These are phyloP conservation scores for Synanceia verrucosa DNA, from an alignment of 2,797 vertebrate species.

Conservation along the genomic window DNA sequence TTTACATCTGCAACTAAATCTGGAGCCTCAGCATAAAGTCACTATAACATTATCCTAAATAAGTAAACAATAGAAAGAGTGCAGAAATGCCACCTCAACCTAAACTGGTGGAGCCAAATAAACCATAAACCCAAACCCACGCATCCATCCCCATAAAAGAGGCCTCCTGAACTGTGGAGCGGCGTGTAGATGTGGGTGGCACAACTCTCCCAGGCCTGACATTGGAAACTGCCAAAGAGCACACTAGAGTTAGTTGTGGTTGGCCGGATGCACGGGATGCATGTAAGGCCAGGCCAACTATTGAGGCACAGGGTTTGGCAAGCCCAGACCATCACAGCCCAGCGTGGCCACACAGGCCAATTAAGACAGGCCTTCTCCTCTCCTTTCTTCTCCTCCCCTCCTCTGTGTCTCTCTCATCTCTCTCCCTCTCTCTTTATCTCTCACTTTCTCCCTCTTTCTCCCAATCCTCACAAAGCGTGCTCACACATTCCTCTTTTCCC, in stretches of 20 bases:
- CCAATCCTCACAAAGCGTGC: slow-evolving; percentile 77
- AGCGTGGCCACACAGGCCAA: slow-evolving; percentile 80
- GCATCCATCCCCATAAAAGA: slow-evolving; percentile 64
- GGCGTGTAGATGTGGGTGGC: slow-evolving; percentile 78
- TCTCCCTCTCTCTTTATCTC: slow-evolving; percentile 66
- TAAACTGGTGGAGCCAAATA: slow-evolving; percentile 52
- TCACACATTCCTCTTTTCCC: slow-evolving; percentile 81
- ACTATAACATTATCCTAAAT: slow-evolving; percentile 38
- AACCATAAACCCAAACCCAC: slow-evolving; percentile 50
- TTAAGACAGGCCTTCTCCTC: slow-evolving; percentile 74
- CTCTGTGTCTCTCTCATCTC: slow-evolving; percentile 72
- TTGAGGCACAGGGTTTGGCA: slow-evolving; percentile 83
- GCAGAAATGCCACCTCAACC: slow-evolving; percentile 45
- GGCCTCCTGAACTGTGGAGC: slow-evolving; percentile 70
- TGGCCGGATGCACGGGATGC: slow-evolving; percentile 85
- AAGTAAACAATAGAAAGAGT: slow-evolving; percentile 51
- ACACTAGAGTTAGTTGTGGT: slow-evolving; percentile 85
- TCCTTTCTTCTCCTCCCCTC: slow-evolving; percentile 70
- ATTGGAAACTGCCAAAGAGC: slow-evolving; percentile 82
- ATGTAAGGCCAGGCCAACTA: slow-evolving; percentile 81
- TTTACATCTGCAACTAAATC: slow-evolving; percentile 16
- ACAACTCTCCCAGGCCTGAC: slow-evolving; percentile 78
- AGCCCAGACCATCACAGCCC: slow-evolving; percentile 69
- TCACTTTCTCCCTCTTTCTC: slow-evolving; percentile 66
- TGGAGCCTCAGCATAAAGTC: slow-evolving; percentile 6